phyloP scores from a whole-genome alignment of 2,888 invertebrate genomes.

The Chrysolina oricalcia region DNA sequence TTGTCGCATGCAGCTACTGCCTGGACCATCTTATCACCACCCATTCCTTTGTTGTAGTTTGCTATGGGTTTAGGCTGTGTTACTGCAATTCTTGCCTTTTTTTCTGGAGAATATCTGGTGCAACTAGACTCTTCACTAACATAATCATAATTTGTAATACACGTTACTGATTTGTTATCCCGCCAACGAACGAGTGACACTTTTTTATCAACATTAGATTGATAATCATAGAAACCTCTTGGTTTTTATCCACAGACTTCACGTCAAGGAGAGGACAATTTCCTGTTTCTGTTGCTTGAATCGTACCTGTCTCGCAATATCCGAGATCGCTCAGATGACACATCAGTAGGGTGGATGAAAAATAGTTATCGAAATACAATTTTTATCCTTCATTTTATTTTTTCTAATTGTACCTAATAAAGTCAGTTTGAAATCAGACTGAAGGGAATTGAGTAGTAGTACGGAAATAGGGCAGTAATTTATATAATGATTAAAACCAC shows the following conservation, averaged over 20 bases:
- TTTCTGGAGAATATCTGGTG: background rate
- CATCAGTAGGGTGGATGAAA: conserved; percentile 4
- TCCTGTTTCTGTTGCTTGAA: background rate
- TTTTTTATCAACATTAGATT: no score
- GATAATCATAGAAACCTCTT: background rate
- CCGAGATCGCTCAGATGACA: conserved; percentile 12
- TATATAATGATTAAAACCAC: no score
- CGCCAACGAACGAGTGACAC: no score
- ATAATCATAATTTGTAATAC: background rate
- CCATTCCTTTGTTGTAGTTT: conserved; percentile 20
- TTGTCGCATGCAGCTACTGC: background rate
- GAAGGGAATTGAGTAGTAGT: no score
- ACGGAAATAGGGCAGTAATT: no score
- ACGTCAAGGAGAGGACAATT: background rate
- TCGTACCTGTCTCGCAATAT: conserved; percentile 16
- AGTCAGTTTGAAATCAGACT: no score
- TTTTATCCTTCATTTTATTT: background rate
- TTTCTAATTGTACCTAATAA: no score
- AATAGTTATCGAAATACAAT: conserved; percentile 8
- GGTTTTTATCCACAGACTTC: background rate
- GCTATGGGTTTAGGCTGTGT: conserved; percentile 11
- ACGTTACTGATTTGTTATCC: no score
- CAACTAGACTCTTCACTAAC: background rate
- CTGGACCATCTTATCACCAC: conserved; percentile 9
- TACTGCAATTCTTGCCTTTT: background rate